These are phyloP conservation scores for Ctenoplectra terminalis DNA, from an alignment of 1,140 invertebrate species.

Conservation along the genomic window DNA sequence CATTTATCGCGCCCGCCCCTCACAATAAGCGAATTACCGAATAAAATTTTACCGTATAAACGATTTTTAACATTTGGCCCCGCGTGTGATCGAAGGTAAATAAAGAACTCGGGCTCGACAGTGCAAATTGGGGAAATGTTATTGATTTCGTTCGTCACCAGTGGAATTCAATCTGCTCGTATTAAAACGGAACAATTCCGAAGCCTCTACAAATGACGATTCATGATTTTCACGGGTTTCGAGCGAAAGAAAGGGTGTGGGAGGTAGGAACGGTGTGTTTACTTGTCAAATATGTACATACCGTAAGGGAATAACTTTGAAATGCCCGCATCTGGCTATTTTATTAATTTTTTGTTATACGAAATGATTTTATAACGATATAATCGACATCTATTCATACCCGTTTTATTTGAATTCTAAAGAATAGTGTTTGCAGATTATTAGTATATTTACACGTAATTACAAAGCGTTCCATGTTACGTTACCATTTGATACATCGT, in stretches of 20 bases:
- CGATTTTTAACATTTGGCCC: constrained; percentile 38
- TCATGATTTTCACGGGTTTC: constrained; percentile 7
- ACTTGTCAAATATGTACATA: constrained; percentile 8
- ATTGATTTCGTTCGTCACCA: constrained; percentile 32
- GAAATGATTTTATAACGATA: no score
- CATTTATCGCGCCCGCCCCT: constrained; percentile 27
- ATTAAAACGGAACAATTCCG: constrained; percentile 24
- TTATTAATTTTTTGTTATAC: neutral
- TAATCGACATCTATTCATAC: no score
- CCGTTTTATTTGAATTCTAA: no score
- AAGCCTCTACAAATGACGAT: neutral
- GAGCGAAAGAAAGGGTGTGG: neutral
- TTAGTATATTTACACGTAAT: neutral
- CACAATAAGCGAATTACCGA: constrained; percentile 41
- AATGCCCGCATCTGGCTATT: neutral
- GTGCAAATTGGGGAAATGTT: constrained; percentile 31
- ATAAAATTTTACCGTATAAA: constrained; percentile 38
- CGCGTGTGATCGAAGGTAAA: constrained; percentile 28
- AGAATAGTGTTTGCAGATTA: neutral
- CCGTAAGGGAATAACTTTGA: neutral
- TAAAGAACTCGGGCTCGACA: constrained; percentile 20
- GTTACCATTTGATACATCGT: neutral
- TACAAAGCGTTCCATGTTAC: neutral
- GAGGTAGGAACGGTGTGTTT: neutral
- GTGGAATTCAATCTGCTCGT: neutral